A percentile compares a stretch with the other conserved stretches of the same genome.
phyloP scores from a whole-genome alignment of 2,797 vertebrate genomes.

The Pseudopleuronectes americanus region DNA sequence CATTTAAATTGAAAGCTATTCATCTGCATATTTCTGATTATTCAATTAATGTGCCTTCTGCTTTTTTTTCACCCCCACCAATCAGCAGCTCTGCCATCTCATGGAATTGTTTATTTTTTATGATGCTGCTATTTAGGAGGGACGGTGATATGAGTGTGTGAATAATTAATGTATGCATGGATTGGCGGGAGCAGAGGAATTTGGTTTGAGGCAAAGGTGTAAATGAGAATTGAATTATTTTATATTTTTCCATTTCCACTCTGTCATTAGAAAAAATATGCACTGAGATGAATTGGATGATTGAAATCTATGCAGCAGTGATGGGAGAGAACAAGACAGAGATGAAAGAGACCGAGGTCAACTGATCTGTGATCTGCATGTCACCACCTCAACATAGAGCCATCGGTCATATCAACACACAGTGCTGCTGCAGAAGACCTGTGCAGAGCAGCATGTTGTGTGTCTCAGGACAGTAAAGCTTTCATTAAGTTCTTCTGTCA shows the following conservation, averaged over 20 bases:
- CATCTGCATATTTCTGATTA: slow-evolving; percentile 82
- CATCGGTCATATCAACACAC: slow-evolving; percentile 54
- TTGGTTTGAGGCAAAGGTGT: slow-evolving; percentile 13
- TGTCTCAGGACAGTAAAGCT: background rate
- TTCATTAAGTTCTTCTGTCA: background rate
- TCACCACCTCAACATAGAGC: slow-evolving; percentile 59
- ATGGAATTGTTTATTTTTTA: slow-evolving; percentile 13
- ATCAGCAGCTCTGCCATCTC: slow-evolving; percentile 39
- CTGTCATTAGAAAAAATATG: too few species aligned
- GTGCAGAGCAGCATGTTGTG: too few species aligned
- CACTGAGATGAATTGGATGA: background rate
- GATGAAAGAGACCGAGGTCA: slow-evolving; percentile 57
- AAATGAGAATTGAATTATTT: slow-evolving; percentile 25
- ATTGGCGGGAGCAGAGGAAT: background rate
- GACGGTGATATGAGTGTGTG: background rate
- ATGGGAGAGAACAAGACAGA: background rate
- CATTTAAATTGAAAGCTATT: slow-evolving; percentile 83
- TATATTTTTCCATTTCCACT: background rate
- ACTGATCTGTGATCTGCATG: slow-evolving; percentile 62
- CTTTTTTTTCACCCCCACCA: slow-evolving; percentile 40
- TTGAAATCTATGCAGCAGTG: slow-evolving; percentile 5
- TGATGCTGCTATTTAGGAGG: background rate
- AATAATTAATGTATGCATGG: background rate
- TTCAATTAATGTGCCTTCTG: slow-evolving; percentile 72
- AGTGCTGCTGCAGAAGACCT: background rate